phyloP scores from a whole-genome alignment of 2,113 vertebrate species.

The Butastur rufipennis region DNA sequence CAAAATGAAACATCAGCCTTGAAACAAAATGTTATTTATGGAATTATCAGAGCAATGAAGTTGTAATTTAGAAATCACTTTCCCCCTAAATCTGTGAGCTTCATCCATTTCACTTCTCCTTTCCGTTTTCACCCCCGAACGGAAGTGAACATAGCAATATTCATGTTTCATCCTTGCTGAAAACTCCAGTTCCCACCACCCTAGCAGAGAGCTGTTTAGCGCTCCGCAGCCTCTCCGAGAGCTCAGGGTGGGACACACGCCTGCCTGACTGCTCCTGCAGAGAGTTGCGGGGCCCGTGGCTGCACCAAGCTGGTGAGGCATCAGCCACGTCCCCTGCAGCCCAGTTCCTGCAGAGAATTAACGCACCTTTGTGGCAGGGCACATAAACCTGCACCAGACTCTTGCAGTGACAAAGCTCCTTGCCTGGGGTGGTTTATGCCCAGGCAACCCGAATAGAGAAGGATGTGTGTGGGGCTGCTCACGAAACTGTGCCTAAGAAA shows the following conservation, averaged over 20 bases:
- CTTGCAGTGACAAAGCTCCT: neutral
- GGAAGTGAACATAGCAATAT: neutral
- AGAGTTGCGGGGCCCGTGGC: neutral
- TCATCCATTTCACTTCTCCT: neutral
- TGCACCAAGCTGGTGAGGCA: neutral
- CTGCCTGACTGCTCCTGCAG: neutral
- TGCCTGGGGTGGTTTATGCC: neutral
- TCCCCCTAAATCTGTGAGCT: neutral
- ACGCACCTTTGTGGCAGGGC: neutral
- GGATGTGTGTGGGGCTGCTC: neutral
- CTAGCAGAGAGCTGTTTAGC: neutral
- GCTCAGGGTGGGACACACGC: accelerated
- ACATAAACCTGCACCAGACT: neutral
- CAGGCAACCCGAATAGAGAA: neutral
- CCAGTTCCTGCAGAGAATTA: neutral
- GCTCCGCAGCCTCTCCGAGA: neutral
- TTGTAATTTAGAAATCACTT: neutral
- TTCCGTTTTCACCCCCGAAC: neutral
- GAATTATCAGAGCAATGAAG: neutral
- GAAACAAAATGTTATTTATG: neutral
- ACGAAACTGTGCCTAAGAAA: neutral
- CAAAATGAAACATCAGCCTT: neutral
- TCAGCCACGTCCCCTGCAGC: neutral
- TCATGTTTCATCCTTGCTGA: neutral
- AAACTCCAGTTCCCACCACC: neutral